Conservation (phyloP, 2,888 invertebrate species). For the Syrista parreyssii region DNA sequence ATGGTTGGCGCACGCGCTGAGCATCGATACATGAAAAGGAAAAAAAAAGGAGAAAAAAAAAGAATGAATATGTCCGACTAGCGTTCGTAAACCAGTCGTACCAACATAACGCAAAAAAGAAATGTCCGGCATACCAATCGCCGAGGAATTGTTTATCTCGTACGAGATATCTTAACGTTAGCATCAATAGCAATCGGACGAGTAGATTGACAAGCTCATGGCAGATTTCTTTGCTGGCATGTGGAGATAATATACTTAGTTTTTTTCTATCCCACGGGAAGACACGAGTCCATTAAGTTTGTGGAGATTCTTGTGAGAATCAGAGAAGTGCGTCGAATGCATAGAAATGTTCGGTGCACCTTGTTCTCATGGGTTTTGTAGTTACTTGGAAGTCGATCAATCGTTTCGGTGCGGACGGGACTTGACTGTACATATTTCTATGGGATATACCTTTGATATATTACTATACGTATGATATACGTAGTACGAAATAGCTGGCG, state of each 20-base stretch:
- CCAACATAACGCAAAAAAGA: slow-evolving; percentile 34
- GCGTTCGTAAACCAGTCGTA: slow-evolving; percentile 41
- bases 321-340: too few species aligned
- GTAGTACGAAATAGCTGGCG: neutral
- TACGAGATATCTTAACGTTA: neutral
- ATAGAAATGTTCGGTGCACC: too few species aligned
- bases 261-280: neutral
- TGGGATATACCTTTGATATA: neutral
- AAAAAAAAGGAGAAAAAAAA: slow-evolving; percentile 13
- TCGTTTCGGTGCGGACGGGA: neutral
- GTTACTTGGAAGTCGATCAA: neutral
- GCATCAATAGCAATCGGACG: neutral
- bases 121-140: neutral
- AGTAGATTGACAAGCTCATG: neutral
- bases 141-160: neutral
- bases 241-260: neutral
- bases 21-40: neutral
- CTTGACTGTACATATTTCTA: neutral
- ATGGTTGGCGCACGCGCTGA: neutral
- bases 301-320: neutral
- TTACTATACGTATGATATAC: too few species aligned
- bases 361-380: too few species aligned
- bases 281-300: neutral
- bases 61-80: slow-evolving; percentile 1
- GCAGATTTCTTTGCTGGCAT: neutral